Base-by-base conservation (phyloP, 2,113 vertebrate species). In the Cariama cristata region DNA sequence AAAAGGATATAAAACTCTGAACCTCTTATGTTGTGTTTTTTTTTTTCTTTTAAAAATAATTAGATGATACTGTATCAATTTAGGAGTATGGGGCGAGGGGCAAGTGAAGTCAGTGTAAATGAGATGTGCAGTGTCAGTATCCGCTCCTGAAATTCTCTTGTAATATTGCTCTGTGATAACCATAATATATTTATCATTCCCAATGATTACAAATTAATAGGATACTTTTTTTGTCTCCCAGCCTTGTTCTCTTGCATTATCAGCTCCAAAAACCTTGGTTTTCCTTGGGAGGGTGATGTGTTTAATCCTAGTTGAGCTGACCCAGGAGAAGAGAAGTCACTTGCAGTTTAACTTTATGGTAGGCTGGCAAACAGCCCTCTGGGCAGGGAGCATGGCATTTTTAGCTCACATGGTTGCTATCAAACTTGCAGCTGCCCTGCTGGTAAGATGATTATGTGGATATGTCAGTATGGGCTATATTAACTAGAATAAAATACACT, bases 11-110 rank as follows among this genome's bases (percentile, higher is more conserved):
- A 89, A 58, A 86, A 84, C 69, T 67, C 21, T 44, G n/a, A 53
- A 53, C 19, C 12, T 42, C 24, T 53, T 35, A 22, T 3, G 3
- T n/a, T n/a, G n/a, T n/a, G n/a, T n/a, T n/a, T n/a, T n/a, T n/a
- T n/a, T n/a, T n/a, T n/a, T n/a, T n/a, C n/a, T n/a, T n/a, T n/a
- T n/a, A n/a, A n/a, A 11, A 58, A n/a, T 12, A 18, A 7, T 32
- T 44, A 33, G 50, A 2, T 4, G 0, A 2, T 67, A 1, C 33
- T 10, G 30, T 52, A 4, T 30, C n/a, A 45, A 1, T 62, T 69
- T 28, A 45, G 53, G 42, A 15, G 5, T 26, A 5, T 14, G 26
- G 5, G n/a, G 33, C 4, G 14, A 82, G 71, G 45, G 28, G n/a
- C 44, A n/a, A 8, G 63, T 24, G 42, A 33, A 82, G 45, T 81